Evolutionary conservation across 2,797 vertebrate species (phyloP).

Genomic region (Enteromius fasciolatus): DNA sequence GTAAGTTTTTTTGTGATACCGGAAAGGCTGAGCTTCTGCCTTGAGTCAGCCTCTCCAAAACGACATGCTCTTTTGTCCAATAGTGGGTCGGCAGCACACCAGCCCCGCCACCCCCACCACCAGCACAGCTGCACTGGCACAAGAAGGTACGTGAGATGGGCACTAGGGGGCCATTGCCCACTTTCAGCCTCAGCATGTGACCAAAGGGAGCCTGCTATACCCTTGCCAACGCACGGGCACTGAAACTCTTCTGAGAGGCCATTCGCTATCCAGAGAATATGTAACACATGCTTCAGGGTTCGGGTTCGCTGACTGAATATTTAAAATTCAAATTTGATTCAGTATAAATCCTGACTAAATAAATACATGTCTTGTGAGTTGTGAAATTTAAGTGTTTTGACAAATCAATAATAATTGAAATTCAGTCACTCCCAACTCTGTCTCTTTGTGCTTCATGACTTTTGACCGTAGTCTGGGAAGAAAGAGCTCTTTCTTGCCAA

Average conservation of each 20-base stretch:
- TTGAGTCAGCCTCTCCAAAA: slow-evolving; percentile 73
- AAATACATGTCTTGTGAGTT: background rate
- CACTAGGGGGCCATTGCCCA: slow-evolving; percentile 61
- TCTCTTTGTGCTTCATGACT: slow-evolving; percentile 9
- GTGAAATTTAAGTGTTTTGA: background rate
- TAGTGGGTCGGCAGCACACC: slow-evolving; percentile 96
- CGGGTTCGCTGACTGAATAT: slow-evolving; percentile 1
- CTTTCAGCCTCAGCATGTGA: slow-evolving; percentile 74
- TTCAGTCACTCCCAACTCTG: slow-evolving; percentile 17
- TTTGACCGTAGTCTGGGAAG: slow-evolving; percentile 10
- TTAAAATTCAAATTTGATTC: background rate
- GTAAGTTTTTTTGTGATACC: slow-evolving; percentile 36
- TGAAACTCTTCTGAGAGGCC: slow-evolving; percentile 61
- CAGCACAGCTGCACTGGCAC: slow-evolving; percentile 91
- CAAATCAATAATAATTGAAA: background rate
- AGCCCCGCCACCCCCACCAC: slow-evolving; percentile 89
- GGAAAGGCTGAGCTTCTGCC: slow-evolving; percentile 54
- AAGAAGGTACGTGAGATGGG: slow-evolving; percentile 88
- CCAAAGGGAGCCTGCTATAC: slow-evolving; percentile 64
- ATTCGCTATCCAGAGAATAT: slow-evolving; percentile 55
- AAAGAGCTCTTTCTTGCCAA: background rate
- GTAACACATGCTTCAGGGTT: slow-evolving; percentile 35
- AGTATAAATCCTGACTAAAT: background rate
- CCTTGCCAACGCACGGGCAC: slow-evolving; percentile 67
- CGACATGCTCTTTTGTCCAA: slow-evolving; percentile 87